phyloP scores from a whole-genome alignment of 2,113 vertebrate species.

The Seriola aureovittata region DNA sequence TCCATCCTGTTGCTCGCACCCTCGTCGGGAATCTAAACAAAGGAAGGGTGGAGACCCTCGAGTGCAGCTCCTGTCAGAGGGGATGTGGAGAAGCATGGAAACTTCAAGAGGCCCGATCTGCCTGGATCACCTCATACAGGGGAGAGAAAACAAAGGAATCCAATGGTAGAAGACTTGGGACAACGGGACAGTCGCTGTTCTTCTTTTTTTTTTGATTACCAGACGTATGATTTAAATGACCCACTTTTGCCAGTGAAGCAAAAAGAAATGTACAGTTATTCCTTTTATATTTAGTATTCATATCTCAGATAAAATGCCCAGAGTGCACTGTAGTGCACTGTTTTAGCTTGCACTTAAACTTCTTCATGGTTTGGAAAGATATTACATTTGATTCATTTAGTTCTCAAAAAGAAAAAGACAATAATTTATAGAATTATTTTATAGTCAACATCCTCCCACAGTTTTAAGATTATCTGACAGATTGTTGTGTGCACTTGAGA shows the following conservation, averaged over 20 bases:
- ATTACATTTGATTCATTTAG: constrained; percentile 9
- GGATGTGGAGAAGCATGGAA: constrained; percentile 56
- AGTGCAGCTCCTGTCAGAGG: constrained; percentile 54
- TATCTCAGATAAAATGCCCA: constrained; percentile 38
- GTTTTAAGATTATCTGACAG: constrained; percentile 52
- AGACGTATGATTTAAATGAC: constrained; percentile 50
- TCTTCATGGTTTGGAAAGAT: constrained; percentile 33
- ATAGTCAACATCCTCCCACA: constrained; percentile 18
- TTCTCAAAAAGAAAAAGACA: constrained; percentile 26
- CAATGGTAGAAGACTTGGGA: constrained; percentile 63
- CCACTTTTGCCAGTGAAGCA: constrained; percentile 54
- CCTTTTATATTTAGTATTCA: constrained; percentile 56
- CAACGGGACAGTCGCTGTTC: constrained; percentile 25
- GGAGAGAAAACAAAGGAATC: constrained; percentile 61
- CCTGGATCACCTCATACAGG: constrained; percentile 55
- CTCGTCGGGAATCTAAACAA: constrained; percentile 66
- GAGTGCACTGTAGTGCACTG: constrained; percentile 54
- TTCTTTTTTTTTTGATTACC: constrained; percentile 34
- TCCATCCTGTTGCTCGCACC: constrained; percentile 56
- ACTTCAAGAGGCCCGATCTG: constrained; percentile 42
- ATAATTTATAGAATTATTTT: constrained; percentile 31
- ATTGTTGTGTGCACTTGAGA: constrained; percentile 64
- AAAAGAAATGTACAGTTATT: constrained; percentile 57
- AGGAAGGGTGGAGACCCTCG: constrained; percentile 56
- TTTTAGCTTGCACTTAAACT: constrained; percentile 36